Evolutionary conservation across 2,888 invertebrate species (phyloP).

Genomic region (Meteorus colon): DNA sequence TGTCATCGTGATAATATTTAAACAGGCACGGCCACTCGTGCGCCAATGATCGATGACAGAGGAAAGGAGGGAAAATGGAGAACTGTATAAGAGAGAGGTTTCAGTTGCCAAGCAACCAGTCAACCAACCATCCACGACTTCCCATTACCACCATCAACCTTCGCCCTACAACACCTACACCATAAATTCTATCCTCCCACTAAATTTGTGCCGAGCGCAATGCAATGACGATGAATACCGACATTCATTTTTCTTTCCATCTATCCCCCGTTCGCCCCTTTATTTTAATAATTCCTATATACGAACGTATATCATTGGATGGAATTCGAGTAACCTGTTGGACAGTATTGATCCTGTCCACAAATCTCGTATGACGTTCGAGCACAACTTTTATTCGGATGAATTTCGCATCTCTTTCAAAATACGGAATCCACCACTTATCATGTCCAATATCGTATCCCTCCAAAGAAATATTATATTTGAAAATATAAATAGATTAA

Average conservation of each 20-base stretch:
- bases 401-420: conserved; percentile 33
- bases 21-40: conserved; percentile 66
- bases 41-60: conserved; percentile 65
- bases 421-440: not conserved
- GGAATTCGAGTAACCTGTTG: conserved; percentile 67
- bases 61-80: conserved; percentile 30
- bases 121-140: conserved; percentile 22
- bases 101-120: conserved; percentile 65
- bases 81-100: conserved; percentile 27
- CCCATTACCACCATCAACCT: conserved; percentile 16
- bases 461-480: not conserved
- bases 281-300: conserved; percentile 36
- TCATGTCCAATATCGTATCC: not conserved
- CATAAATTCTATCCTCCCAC: conserved; percentile 43
- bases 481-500: not conserved
- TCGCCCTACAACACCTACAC: conserved; percentile 50
- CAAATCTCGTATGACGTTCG: conserved; percentile 51
- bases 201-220: conserved; percentile 42
- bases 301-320: conserved; percentile 27
- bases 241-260: conserved; percentile 16
- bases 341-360: conserved; percentile 67
- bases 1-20: conserved; percentile 58
- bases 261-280: conserved; percentile 17
- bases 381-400: conserved; percentile 22
- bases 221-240: conserved; percentile 21